Evolutionary conservation across 2,888 invertebrate species (phyloP).

Genomic region (Lochmaea crataegi): DNA sequence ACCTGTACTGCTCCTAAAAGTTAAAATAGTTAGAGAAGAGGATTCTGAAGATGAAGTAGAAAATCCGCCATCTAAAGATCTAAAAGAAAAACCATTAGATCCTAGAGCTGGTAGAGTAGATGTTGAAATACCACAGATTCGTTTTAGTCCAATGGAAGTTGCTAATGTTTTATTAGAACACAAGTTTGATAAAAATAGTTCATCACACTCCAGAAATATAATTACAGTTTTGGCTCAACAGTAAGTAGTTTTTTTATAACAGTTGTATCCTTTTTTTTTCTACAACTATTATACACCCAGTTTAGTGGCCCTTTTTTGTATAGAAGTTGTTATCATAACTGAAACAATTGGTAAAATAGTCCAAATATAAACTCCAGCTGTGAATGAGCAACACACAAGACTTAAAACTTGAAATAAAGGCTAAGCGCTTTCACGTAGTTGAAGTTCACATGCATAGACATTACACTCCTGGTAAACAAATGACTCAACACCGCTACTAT

Average conservation of each 20-base stretch:
- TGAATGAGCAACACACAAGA: too few relatives aligned
- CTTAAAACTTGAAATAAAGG: too few relatives aligned
- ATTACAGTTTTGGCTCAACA: constrained; percentile 68
- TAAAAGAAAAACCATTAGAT: constrained; percentile 68
- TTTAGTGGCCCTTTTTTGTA: neutral
- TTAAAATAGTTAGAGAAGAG: constrained; percentile 58
- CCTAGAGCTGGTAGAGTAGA: constrained; percentile 85
- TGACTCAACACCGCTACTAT: neutral
- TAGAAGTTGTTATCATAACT: too few relatives aligned
- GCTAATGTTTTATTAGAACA: constrained; percentile 68
- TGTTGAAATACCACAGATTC: constrained; percentile 77
- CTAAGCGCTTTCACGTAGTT: too few relatives aligned
- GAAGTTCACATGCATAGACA: too few relatives aligned
- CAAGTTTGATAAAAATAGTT: constrained; percentile 67
- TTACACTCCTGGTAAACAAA: neutral
- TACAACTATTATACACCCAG: too few relatives aligned
- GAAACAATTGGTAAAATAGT: too few relatives aligned
- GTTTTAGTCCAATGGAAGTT: constrained; percentile 72
- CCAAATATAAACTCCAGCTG: too few relatives aligned
- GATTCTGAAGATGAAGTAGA: constrained; percentile 43
- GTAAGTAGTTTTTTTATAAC: constrained; percentile 59
- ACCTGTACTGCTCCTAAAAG: too few relatives aligned
- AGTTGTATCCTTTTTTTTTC: too few relatives aligned
- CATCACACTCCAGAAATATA: constrained; percentile 69
- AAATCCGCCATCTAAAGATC: constrained; percentile 25